phyloP scores from a whole-genome alignment of 2,113 vertebrate species.

The Heterocephalus glaber region DNA sequence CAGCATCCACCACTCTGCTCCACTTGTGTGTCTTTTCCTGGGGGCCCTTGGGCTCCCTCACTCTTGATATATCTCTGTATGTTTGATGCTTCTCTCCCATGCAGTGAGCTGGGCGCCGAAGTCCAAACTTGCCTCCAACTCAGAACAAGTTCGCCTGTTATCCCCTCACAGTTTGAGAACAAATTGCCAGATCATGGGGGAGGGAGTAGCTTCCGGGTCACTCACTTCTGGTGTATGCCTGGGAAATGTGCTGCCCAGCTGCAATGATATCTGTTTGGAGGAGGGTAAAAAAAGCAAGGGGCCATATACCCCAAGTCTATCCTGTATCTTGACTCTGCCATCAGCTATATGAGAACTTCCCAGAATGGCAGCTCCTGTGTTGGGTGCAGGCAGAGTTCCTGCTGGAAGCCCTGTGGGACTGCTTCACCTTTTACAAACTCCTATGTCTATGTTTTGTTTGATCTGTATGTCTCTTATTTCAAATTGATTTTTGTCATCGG shows the following conservation, averaged over 20 bases:
- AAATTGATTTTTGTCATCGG: background rate
- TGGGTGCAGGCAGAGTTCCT: background rate
- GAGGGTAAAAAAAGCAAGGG: background rate
- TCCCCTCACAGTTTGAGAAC: background rate
- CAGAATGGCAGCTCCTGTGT: background rate
- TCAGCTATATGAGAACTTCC: background rate
- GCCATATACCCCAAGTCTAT: background rate
- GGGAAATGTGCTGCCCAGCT: background rate
- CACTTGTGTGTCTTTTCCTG: background rate
- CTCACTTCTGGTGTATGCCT: background rate
- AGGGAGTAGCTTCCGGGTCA: background rate
- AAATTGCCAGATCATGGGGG: background rate
- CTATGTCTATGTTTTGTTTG: background rate
- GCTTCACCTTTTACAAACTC: background rate
- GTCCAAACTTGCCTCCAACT: background rate
- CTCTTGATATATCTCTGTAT: background rate
- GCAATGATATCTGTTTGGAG: too few species aligned
- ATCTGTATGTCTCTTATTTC: background rate
- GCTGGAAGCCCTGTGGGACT: background rate
- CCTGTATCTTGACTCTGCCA: background rate
- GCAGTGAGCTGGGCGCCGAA: background rate
- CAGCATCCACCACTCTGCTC: background rate
- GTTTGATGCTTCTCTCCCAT: background rate
- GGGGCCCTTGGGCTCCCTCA: background rate
- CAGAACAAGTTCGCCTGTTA: background rate